phyloP scores from a whole-genome alignment of 2,113 vertebrate species.

The Callopanchax toddi region DNA sequence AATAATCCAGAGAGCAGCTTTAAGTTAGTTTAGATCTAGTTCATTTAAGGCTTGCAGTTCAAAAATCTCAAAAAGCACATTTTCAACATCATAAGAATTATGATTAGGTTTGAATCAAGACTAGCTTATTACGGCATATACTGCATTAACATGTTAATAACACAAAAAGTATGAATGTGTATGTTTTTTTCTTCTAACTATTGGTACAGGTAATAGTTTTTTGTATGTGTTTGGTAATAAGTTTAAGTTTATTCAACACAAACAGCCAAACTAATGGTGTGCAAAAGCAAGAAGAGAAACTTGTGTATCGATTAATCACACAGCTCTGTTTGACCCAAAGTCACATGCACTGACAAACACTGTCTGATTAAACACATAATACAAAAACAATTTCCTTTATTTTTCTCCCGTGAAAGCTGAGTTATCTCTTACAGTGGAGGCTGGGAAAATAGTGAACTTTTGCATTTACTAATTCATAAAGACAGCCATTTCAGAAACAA shows the following conservation, averaged over 20 bases:
- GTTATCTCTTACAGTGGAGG: background rate
- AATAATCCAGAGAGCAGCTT: no score
- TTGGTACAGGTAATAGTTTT: background rate
- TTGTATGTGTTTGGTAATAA: background rate
- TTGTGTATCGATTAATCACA: slow-evolving; percentile 1
- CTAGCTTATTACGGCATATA: no score
- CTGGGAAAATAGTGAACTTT: background rate
- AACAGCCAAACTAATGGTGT: background rate
- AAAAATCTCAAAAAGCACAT: no score
- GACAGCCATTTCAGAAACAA: background rate
- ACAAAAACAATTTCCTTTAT: background rate
- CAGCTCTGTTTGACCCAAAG: background rate
- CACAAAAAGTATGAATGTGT: no score
- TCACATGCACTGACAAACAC: background rate
- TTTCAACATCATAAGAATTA: no score
- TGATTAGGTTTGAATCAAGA: no score
- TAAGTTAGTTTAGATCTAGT: no score
- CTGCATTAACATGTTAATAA: no score
- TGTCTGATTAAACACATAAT: slow-evolving; percentile 5
- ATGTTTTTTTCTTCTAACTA: background rate
- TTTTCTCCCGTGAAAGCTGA: background rate
- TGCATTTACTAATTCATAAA: background rate
- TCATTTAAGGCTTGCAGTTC: no score
- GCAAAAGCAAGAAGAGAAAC: background rate
- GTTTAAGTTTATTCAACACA: no score